These are phyloP conservation scores for Galerucella calmariensis DNA, from an alignment of 2,888 invertebrate genomes.

Conservation along the genomic window DNA sequence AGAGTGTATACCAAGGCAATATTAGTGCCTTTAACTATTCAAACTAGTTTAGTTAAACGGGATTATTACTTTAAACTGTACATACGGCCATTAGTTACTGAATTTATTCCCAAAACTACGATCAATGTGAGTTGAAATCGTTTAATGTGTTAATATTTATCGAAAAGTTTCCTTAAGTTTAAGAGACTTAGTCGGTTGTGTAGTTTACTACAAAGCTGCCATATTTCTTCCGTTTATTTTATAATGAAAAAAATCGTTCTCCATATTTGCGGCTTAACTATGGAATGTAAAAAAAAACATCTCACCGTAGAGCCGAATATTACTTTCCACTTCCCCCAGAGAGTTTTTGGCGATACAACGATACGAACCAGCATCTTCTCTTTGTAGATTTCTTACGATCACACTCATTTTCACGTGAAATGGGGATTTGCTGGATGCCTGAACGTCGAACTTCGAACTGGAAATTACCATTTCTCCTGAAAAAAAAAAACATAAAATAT, in stretches of 20 bases:
- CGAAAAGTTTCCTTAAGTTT: neutral
- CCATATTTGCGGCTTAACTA: neutral
- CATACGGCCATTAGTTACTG: no score
- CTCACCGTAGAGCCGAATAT: constrained; percentile 88
- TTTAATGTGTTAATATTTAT: neutral
- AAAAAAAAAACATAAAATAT: constrained; percentile 47
- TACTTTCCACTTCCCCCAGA: constrained; percentile 88
- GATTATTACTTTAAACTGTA: no score
- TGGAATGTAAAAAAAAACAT: constrained; percentile 35
- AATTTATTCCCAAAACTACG: no score
- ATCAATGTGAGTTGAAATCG: no score
- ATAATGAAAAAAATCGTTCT: constrained; percentile 12
- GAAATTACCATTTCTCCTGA: constrained; percentile 87
- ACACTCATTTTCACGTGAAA: constrained; percentile 87
- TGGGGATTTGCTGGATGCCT: constrained; percentile 75
- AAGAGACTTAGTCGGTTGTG: neutral
- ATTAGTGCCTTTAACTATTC: no score
- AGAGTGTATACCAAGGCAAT: no score
- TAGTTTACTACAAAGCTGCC: neutral
- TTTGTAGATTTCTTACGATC: constrained; percentile 78
- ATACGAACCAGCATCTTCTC: constrained; percentile 83
- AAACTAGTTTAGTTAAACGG: no score
- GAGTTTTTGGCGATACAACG: constrained; percentile 89
- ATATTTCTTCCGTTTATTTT: constrained; percentile 7
- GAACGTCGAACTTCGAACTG: constrained; percentile 82